Base-by-base conservation (phyloP, 2,888 invertebrate genomes). In the Zhengitettix transpicula region DNA sequence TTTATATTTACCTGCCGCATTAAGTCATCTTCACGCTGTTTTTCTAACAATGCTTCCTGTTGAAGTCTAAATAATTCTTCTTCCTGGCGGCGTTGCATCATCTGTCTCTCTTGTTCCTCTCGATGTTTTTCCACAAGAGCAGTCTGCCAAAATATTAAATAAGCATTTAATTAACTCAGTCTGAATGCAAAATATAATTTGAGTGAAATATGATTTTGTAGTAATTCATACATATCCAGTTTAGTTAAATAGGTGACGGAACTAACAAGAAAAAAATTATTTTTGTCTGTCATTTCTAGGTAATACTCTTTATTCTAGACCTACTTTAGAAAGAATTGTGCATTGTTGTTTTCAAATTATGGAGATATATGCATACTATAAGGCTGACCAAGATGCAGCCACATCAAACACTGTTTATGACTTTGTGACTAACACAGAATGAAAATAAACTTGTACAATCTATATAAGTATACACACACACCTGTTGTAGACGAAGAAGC, bases 401-500 rank as follows among this genome's bases (percentile, higher is more conserved):
- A n/a, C n/a, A n/a, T n/a, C n/a, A n/a, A 28, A 7, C 3, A 28
- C 28, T 28, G 28, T 7, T 7, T 2, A 28, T 28, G 28, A 7
- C n/a, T n/a, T n/a, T n/a, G n/a, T n/a, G n/a, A n/a, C n/a, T n/a
- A n/a, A n/a, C 7, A 28, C 28, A 28, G 28, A 28, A 28, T 28
- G 28, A 28, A 7, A 28, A 28, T 7, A 5, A n/a, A 28, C 7
- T 28, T 28, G 28, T 5, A 28, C 2, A 28, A 5, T 28, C 7
- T 5, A 2, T 28, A 28, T 28, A 28, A 28, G 28, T 7, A 28
- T 28, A 7, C 28, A 28, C 28, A n/a, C n/a, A 5, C 7, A 28
- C 28, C 58, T 67, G 67, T 55, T 67, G 67, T n/a, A 67, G 63
- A 0, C 66, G 64, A 41, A 67, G 62, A 11, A 66, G 58, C 56